Base-by-base conservation (phyloP, 2,113 vertebrate genomes). In the Caranx ignobilis region DNA sequence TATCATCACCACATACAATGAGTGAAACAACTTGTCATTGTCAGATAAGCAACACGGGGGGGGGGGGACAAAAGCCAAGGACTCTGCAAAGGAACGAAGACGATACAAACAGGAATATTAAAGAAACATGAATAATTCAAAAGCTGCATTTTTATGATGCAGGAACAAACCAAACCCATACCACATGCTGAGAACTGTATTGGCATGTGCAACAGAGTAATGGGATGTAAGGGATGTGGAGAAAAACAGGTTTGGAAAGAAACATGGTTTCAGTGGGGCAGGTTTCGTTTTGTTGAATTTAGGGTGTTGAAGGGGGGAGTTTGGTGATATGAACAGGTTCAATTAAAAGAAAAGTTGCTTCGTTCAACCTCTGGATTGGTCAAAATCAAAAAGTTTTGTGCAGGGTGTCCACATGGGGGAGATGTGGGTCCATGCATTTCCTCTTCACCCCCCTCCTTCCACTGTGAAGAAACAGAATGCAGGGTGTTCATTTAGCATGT, bases 401-500 rank as follows among this genome's bases (percentile, higher is more conserved):
- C 50, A 32, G 4, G 5, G 11, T 31, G 45, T 61, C 92, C 93
- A 92, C 88, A 81, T 57, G 90, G 83, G 69, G 91, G 86, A 63
- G 91, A 32, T 92, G 89, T 92, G 75, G 88, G 18, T 81, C 85
- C 71, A 76, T 21, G 12, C 16, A 55, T 81, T 3, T 32, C 9
- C 12, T 3, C 4, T 3, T 52, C 54, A 35, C 12, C 11, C 0
- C 19, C 37, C 19, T 71, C 35, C 32, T 13, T 70, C 26, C 12
- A 59, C 3, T 74, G 19, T 79, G 84, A 86, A 87, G 50, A 66
- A 48, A 83, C 83, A 18, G 68, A 62, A 76, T 64, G 41, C 32
- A 57, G 61, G 70, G 61, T 69, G 73, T 81, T 87, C 74, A 85
- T 85, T 87, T 73, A 70, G 75, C 71, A 85, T 77, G 61, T 85